phyloP scores from a whole-genome alignment of 2,797 vertebrate genomes.

The Spheniscus humboldti region DNA sequence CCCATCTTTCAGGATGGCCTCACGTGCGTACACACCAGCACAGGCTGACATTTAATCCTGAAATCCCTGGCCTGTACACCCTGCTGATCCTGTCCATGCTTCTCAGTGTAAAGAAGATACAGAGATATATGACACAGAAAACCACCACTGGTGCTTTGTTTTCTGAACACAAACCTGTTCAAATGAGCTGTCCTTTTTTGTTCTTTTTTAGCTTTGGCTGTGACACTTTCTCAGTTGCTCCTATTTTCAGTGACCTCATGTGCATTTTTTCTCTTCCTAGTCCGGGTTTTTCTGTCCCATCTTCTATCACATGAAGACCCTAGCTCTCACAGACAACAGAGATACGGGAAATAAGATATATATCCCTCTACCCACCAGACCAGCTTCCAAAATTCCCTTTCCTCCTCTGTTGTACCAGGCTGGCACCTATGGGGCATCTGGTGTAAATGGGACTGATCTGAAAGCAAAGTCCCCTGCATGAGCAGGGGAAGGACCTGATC shows the following conservation, averaged over 20 bases:
- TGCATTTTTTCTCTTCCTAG: neutral
- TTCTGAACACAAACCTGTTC: neutral
- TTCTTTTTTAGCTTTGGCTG: neutral
- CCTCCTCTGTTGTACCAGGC: neutral
- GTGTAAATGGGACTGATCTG: neutral
- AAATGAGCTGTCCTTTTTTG: neutral
- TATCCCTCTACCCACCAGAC: neutral
- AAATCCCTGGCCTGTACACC: neutral
- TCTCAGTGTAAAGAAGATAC: neutral
- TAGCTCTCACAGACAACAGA: neutral
- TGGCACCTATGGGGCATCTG: neutral
- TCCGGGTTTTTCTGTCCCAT: neutral
- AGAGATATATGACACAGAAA: neutral
- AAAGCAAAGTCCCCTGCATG: neutral
- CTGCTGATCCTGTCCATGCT: neutral
- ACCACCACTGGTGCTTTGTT: neutral
- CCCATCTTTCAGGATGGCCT: neutral
- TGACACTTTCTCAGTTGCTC: rapidly evolving
- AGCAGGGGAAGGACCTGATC: neutral
- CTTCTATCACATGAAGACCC: neutral
- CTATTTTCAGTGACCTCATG: neutral
- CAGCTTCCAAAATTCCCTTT: neutral
- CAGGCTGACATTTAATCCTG: neutral
- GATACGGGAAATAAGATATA: neutral
- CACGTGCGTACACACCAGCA: neutral